Conservation (phyloP, 2,888 invertebrate genomes). For the Plutella xylostella region DNA sequence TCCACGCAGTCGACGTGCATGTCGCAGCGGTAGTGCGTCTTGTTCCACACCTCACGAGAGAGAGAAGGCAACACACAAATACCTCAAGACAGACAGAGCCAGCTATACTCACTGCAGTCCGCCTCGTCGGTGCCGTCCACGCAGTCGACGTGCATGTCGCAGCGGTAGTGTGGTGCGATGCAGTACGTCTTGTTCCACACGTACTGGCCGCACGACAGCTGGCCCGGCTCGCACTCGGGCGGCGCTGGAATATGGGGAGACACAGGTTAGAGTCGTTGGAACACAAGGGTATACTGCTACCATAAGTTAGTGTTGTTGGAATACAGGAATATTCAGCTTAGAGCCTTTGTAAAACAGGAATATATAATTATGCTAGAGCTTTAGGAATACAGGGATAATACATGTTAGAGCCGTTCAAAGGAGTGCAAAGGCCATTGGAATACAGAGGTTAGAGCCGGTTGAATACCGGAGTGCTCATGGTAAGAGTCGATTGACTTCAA, state of each 20-base stretch:
- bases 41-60: conserved; percentile 96
- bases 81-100: background rate
- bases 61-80: no score
- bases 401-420: no score
- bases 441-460: no score
- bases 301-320: background rate
- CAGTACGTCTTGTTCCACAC: conserved; percentile 97
- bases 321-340: no score
- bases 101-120: conserved; percentile 89
- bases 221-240: conserved; percentile 92
- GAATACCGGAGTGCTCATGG: no score
- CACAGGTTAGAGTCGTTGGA: no score
- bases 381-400: no score
- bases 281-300: background rate
- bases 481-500: no score
- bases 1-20: conserved; percentile 95
- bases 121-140: conserved; percentile 96
- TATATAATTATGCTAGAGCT: no score
- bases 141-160: conserved; percentile 96
- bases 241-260: conserved; percentile 75
- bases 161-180: conserved; percentile 91
- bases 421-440: no score
- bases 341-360: no score
- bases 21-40: conserved; percentile 95
- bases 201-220: conserved; percentile 93